Conservation (phyloP, 2,113 vertebrate genomes). For the Paraplagusia blochii region DNA sequence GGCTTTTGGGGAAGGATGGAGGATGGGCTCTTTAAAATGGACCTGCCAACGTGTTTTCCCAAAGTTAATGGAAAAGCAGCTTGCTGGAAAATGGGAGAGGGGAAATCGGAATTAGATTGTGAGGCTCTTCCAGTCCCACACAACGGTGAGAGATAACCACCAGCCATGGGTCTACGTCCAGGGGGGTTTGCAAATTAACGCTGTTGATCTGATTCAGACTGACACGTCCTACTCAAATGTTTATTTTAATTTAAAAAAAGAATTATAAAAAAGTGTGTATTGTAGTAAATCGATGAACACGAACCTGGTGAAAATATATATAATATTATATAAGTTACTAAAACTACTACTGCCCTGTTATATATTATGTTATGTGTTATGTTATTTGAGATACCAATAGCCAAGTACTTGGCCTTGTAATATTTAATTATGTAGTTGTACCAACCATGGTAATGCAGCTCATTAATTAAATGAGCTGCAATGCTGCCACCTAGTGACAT, state of each 20-base stretch:
- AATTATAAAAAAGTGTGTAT: too few relatives aligned
- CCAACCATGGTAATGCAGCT: too few relatives aligned
- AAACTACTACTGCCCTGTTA: too few relatives aligned
- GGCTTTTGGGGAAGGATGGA: conserved; percentile 92
- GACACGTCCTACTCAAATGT: conserved; percentile 24
- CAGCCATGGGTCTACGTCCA: conserved; percentile 84
- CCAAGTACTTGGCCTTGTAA: too few relatives aligned
- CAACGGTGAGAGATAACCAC: conserved; percentile 82
- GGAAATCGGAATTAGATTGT: conserved; percentile 88
- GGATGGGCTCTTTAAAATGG: conserved; percentile 90
- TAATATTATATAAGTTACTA: neutral
- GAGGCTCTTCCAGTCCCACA: conserved; percentile 79
- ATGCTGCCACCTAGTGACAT: too few relatives aligned
- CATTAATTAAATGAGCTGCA: too few relatives aligned
- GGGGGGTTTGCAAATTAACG: conserved; percentile 84
- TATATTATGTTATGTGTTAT: too few relatives aligned
- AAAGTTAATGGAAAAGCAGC: conserved; percentile 98
- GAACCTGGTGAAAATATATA: conserved; percentile 11
- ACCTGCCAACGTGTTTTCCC: conserved; percentile 97
- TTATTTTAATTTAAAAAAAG: too few relatives aligned
- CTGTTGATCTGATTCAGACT: conserved; percentile 90
- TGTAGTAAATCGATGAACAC: neutral
- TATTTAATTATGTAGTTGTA: too few relatives aligned
- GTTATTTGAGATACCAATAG: too few relatives aligned
- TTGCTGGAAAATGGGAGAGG: conserved; percentile 91